Evolutionary conservation across 2,888 invertebrate genomes (phyloP), one percentile per base, ranked within the genome.

Genomic region (Nemoura dubitans): DNA sequence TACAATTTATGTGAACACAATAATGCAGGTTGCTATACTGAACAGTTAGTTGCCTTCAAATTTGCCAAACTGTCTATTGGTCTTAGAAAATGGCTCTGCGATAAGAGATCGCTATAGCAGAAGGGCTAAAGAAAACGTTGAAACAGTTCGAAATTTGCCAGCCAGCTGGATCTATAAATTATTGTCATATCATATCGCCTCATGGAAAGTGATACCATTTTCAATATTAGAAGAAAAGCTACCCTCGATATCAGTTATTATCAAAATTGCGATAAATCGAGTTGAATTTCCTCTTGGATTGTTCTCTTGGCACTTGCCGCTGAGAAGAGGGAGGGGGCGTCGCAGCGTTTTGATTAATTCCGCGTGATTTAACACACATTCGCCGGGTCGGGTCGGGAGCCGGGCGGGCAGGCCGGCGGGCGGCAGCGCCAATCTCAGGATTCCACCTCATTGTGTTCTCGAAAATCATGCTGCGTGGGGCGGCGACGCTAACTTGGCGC

Each of bases 341-440:
- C 27, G 42, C 36, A 84, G 42, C 43, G 81, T 26, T 77, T 80
- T 86, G 80, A 86, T 86, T 85, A 86, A 84, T 86, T 86, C 84
- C 86, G 84, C 86, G 80, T 86, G 86, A 86, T 86, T 86, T 86
- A 86, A 84, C 86, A 43, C 81, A 25, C 80, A 78, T 86, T 86
- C 84, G 84, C 80, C 59, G 59, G 59, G 59, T 36, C n/a, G 10
- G 36, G 36, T 36, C 5, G 36, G 36, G 10, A n/a, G 36, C 80
- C 86, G 14, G 43, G n/a, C n/a, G n/a, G n/a, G n/a, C n/a, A n/a
- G n/a, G 36, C 80, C 86, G n/a, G 76, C 36, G 10, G 36, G 36
- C 36, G 36, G 10, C 36, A 10, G 36, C 36, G 25, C 84, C 86
- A 86, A 86, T 86, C 86, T 86, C 59, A 28, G 77, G 86, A 86